phyloP scores from a whole-genome alignment of 2,888 invertebrate species.

The Coelopa pilipes region DNA sequence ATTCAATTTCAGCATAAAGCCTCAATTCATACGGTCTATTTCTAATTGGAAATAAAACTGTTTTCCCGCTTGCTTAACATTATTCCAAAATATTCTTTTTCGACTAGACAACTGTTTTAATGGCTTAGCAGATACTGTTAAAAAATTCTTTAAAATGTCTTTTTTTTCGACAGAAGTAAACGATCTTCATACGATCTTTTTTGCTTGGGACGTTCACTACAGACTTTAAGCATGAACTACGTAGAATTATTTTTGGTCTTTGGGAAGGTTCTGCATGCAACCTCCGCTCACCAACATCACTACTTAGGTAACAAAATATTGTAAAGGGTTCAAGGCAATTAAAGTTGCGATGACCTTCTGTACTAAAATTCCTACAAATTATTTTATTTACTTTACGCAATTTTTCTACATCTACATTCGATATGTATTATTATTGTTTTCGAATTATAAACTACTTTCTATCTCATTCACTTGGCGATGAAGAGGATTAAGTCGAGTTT shows the following conservation, averaged over 20 bases:
- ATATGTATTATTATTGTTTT: not conserved
- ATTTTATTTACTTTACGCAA: not conserved
- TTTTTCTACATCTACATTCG: not conserved
- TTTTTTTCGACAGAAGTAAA: no score
- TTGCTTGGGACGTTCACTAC: no score
- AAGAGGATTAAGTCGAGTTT: no score
- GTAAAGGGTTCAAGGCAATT: not conserved
- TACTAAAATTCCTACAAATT: not conserved
- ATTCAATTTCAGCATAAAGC: no score
- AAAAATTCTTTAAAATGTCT: no score
- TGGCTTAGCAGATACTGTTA: no score
- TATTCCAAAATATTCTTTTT: slow-evolving; percentile 23
- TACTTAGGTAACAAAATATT: not conserved
- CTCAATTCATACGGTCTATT: no score
- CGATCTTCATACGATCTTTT: no score
- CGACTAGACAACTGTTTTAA: no score
- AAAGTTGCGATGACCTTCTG: not conserved
- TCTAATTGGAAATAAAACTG: slow-evolving; percentile 21
- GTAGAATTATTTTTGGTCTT: not conserved
- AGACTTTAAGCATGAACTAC: slow-evolving; percentile 1
- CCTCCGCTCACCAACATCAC: not conserved
- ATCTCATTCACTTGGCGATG: no score
- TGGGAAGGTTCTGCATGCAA: not conserved
- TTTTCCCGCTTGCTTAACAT: slow-evolving; percentile 11
- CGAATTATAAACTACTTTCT: no score